These are phyloP conservation scores for Sardina pilchardus DNA, from an alignment of 2,113 vertebrate genomes.

Conservation along the genomic window DNA sequence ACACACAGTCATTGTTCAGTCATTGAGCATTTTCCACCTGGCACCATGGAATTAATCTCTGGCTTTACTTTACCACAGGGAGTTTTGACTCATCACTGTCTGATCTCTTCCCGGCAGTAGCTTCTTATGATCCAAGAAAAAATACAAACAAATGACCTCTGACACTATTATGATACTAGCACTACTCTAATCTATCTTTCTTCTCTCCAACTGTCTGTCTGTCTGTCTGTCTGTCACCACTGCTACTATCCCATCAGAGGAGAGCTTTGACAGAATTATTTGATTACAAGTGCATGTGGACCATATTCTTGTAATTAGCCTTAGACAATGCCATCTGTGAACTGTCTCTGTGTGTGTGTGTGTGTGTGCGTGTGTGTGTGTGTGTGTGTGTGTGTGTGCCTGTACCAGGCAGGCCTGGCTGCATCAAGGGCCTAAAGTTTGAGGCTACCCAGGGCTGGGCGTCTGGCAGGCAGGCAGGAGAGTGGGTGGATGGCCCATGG, in stretches of 20 bases:
- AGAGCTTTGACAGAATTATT: background rate
- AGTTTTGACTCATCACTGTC: background rate
- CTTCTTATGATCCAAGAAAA: background rate
- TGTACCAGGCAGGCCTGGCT: too few species aligned
- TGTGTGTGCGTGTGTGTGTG: too few species aligned
- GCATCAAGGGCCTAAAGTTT: background rate
- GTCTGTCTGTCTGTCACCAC: background rate
- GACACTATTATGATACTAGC: background rate
- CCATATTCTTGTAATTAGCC: too few species aligned
- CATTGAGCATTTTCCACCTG: background rate
- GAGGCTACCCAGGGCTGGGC: background rate
- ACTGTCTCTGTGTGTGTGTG: too few species aligned
- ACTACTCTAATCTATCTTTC: background rate
- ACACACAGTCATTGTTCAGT: constrained; percentile 2
- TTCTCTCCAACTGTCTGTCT: background rate
- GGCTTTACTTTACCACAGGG: background rate
- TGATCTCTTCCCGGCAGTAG: background rate
- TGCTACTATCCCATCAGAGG: background rate
- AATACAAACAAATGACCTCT: background rate
- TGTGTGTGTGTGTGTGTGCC: too few species aligned
- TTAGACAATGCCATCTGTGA: too few species aligned
- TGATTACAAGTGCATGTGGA: too few species aligned
- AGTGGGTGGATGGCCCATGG: background rate
- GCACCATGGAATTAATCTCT: background rate
- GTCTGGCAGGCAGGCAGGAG: background rate